Evolutionary conservation across 2,888 invertebrate species (phyloP).

Genomic region (Sphecodes monilicornis): DNA sequence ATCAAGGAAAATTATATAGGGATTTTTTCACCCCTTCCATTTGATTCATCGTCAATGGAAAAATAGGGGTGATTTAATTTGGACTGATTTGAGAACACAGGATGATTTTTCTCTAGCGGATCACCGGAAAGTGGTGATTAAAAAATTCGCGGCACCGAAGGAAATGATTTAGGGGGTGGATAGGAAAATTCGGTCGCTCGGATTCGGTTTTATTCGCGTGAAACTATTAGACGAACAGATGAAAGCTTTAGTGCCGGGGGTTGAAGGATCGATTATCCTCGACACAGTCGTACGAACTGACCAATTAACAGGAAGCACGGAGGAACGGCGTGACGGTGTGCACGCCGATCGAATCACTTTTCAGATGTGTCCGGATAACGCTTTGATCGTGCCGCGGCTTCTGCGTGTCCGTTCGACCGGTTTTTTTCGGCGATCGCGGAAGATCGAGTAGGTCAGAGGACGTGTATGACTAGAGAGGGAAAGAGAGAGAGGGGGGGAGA

Average conservation of each 20-base stretch:
- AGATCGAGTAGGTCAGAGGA: conserved; percentile 48
- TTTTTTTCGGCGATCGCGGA: conserved; percentile 33
- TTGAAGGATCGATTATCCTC: neutral
- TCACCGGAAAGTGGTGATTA: neutral
- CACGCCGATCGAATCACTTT: conserved; percentile 14
- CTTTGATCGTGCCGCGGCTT: conserved; percentile 25
- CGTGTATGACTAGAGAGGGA: conserved; percentile 35
- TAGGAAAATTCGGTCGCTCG: neutral
- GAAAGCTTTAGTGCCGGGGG: neutral
- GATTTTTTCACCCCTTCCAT: no score
- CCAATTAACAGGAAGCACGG: conserved; percentile 6
- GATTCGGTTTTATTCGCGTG: neutral
- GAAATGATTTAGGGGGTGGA: neutral
- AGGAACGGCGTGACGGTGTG: neutral
- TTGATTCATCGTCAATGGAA: no score
- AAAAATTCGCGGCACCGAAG: neutral
- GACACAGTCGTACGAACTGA: neutral
- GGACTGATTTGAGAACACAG: no score
- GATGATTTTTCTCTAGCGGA: neutral
- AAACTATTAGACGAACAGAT: neutral
- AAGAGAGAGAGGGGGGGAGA: no score
- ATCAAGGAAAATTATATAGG: no score
- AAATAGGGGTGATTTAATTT: no score
- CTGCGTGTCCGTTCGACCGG: conserved; percentile 16
- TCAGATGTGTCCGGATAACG: neutral